These are phyloP conservation scores for Hirtodrosophila histrioides DNA, from an alignment of 2,888 invertebrate genomes.

Conservation along the genomic window DNA sequence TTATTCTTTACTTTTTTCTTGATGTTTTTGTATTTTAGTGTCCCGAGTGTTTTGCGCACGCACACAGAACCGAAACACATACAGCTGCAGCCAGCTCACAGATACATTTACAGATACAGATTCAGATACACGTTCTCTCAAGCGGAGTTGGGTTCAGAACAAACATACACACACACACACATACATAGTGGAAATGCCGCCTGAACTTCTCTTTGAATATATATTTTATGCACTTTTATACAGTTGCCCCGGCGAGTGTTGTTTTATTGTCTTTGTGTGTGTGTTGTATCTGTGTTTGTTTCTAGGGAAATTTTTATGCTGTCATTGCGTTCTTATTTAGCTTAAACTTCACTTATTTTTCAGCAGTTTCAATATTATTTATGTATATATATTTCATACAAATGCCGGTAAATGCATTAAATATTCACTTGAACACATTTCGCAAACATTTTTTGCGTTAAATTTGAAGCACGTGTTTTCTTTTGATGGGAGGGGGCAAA, in stretches of 20 bases:
- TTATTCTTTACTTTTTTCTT: conserved; percentile 8
- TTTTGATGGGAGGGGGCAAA: neutral
- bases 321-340: conserved; percentile 62
- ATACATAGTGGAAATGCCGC: conserved; percentile 37
- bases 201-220: conserved; percentile 36
- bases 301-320: conserved; percentile 63
- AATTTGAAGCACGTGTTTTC: conserved; percentile 33
- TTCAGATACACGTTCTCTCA: conserved; percentile 15
- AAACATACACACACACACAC: conserved; percentile 24
- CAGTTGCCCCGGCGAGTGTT: conserved; percentile 35
- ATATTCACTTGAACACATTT: neutral
- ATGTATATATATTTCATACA: conserved; percentile 8
- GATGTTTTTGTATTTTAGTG: conserved; percentile 23
- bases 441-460: conserved; percentile 7
- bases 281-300: conserved; percentile 27
- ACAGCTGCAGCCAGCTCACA: conserved; percentile 35
- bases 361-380: conserved; percentile 8
- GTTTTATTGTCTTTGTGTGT: conserved; percentile 5
- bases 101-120: conserved; percentile 15
- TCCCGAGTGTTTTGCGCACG: conserved; percentile 65
- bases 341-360: conserved; percentile 33
- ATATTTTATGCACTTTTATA: conserved; percentile 45
- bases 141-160: conserved; percentile 36
- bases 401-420: conserved; percentile 62
- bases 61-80: conserved; percentile 32